A percentile compares a stretch with the other conserved stretches of the same genome.
Evolutionary conservation across 1,140 invertebrate species (phyloP).

Genomic region (Steinernema khuongi): DNA sequence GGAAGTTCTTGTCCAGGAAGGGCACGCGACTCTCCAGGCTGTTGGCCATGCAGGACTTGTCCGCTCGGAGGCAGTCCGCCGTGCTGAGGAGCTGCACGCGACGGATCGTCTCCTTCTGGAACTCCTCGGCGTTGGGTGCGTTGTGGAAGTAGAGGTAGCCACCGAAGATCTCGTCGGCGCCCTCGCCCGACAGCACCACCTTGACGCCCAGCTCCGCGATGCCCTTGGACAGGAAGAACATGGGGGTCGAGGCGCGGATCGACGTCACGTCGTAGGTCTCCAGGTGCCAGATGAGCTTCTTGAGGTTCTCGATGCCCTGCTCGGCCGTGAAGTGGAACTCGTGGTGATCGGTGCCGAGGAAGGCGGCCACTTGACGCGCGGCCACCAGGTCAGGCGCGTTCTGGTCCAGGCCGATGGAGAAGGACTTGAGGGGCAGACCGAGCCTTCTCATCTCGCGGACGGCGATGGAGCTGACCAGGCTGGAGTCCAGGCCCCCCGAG

Average conservation of each 20-base stretch:
- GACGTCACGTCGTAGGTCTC: constrained; percentile 58
- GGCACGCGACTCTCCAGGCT: constrained; percentile 55
- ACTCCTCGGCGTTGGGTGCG: constrained; percentile 53
- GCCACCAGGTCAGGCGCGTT: constrained; percentile 54
- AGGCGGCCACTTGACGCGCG: constrained; percentile 51
- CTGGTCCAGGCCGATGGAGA: constrained; percentile 52
- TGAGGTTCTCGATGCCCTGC: constrained; percentile 47
- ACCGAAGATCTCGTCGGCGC: constrained; percentile 58
- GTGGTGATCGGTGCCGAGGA: constrained; percentile 55
- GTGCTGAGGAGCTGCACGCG: constrained; percentile 50
- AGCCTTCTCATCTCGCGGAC: constrained; percentile 42
- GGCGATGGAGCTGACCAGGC: constrained; percentile 56
- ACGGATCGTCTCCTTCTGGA: constrained; percentile 57
- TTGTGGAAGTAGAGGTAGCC: constrained; percentile 59
- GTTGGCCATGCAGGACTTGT: constrained; percentile 58
- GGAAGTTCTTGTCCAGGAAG: constrained; percentile 55
- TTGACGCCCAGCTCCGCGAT: constrained; percentile 54
- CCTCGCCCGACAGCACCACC: constrained; percentile 57
- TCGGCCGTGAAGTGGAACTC: constrained; percentile 53
- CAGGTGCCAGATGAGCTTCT: constrained; percentile 54
- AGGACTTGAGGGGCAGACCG: constrained; percentile 46
- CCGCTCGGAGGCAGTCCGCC: constrained; percentile 55
- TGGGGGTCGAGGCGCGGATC: constrained; percentile 55
- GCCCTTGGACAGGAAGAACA: constrained; percentile 55
- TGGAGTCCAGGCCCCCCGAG: constrained; percentile 57